Evolutionary conservation across 2,888 invertebrate genomes (phyloP).

Genomic region (Sphaerophoria rueppellii): DNA sequence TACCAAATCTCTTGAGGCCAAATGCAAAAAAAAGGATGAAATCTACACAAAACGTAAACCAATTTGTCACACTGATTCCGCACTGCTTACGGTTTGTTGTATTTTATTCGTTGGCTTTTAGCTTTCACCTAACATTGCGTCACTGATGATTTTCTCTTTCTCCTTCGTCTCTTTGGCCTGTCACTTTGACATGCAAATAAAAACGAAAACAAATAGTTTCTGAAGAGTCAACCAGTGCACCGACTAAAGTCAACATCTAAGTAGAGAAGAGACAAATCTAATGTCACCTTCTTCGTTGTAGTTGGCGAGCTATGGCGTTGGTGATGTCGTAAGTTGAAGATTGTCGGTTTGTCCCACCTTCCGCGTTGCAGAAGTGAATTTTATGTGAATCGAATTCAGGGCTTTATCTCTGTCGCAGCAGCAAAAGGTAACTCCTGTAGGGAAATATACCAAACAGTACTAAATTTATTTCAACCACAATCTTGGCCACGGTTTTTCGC

Average conservation of each 20-base stretch:
- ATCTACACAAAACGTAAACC: slow-evolving; percentile 26
- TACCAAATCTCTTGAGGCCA: slow-evolving; percentile 13
- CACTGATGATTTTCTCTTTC: slow-evolving; percentile 19
- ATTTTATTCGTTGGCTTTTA: neutral
- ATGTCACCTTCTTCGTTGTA: neutral
- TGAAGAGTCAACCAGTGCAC: slow-evolving; percentile 19
- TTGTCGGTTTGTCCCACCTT: neutral
- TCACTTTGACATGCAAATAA: slow-evolving; percentile 60
- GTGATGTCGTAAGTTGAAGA: neutral
- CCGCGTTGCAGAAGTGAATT: neutral
- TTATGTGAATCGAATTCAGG: slow-evolving; percentile 29
- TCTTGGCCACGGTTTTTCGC: slow-evolving; percentile 31
- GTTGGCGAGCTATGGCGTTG: neutral
- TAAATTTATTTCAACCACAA: slow-evolving; percentile 54
- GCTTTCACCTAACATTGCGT: neutral
- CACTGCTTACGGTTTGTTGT: slow-evolving; percentile 7
- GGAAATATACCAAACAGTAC: neutral
- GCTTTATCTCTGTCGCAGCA: slow-evolving; percentile 17
- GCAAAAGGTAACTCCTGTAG: slow-evolving; percentile 17
- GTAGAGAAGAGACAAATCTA: slow-evolving; percentile 13
- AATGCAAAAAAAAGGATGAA: slow-evolving; percentile 11
- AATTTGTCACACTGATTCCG: slow-evolving; percentile 45
- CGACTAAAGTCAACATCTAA: slow-evolving; percentile 18
- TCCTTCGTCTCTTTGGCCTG: slow-evolving; percentile 24
- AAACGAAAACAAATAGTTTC: slow-evolving; percentile 35